Percentiles rank a stretch among this genome's conserved stretches.
Evolutionary conservation across 2,113 vertebrate species (phyloP).

Genomic region (Rhodinocichla rosea): DNA sequence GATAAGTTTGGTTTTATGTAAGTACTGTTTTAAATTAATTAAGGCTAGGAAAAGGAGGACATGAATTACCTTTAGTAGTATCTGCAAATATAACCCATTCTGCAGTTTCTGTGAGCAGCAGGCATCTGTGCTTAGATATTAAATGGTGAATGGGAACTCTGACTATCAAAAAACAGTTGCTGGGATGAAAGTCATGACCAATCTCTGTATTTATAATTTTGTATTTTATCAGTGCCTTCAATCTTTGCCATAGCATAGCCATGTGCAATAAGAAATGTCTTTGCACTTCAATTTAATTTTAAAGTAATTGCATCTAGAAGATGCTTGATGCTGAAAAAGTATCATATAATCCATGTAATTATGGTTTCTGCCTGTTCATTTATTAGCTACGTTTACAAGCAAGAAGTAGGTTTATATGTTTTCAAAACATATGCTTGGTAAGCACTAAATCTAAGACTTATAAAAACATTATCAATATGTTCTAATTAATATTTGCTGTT

Average conservation of each 20-base stretch:
- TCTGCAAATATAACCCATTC: background rate
- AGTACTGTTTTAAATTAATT: background rate
- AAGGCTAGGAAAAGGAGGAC: background rate
- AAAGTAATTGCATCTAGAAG: background rate
- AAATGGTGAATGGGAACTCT: background rate
- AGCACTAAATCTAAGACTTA: slow-evolving; percentile 56
- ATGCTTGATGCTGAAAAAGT: background rate
- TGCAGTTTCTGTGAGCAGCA: background rate
- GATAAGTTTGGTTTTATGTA: background rate
- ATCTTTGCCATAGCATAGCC: background rate
- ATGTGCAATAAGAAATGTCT: background rate
- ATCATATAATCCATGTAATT: slow-evolving; percentile 47
- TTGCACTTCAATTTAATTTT: background rate
- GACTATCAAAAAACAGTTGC: background rate
- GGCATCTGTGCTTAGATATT: background rate
- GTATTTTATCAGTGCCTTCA: background rate
- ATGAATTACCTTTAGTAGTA: background rate
- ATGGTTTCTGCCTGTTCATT: slow-evolving; percentile 35
- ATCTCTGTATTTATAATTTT: background rate
- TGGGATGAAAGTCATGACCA: background rate
- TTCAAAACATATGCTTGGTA: slow-evolving; percentile 21
- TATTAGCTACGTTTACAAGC: background rate
- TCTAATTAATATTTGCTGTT: slow-evolving; percentile 77
- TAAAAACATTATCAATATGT: slow-evolving; percentile 72
- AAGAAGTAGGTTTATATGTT: slow-evolving; percentile 32